Percentiles rank a stretch among this genome's conserved stretches.
Conservation (phyloP, 2,113 vertebrate genomes). For the Tenebrosternarchus preto region DNA sequence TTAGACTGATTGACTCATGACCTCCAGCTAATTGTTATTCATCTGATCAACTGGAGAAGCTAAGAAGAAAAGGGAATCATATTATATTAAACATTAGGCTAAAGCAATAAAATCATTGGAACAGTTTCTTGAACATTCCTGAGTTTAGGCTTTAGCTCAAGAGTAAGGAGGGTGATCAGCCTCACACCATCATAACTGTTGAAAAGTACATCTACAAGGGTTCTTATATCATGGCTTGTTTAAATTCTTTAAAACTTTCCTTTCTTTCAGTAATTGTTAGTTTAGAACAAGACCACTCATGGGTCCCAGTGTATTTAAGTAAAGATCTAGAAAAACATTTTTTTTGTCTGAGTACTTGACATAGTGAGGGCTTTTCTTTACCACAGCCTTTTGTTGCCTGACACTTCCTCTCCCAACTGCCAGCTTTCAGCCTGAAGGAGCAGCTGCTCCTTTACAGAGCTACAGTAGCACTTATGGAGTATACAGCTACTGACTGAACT, state of each 20-base stretch:
- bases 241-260: background rate
- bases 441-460: conserved; percentile 18
- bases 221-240: conserved; percentile 19
- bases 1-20: conserved; percentile 30
- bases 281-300: background rate
- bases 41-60: conserved; percentile 10
- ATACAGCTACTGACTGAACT: background rate
- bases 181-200: background rate
- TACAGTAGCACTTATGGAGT: background rate
- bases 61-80: background rate
- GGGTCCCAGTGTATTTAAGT: background rate
- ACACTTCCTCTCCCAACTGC: conserved; percentile 1
- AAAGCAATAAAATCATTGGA: conserved; percentile 25
- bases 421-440: background rate
- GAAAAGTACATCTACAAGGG: background rate
- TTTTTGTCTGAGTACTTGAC: background rate
- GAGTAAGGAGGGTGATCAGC: conserved; percentile 22
- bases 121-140: conserved; percentile 25
- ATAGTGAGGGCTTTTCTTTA: background rate
- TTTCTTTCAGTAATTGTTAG: background rate
- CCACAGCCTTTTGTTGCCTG: background rate
- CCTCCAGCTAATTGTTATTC: conserved; percentile 38
- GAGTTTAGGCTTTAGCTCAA: background rate
- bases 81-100: conserved; percentile 8
- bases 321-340: background rate